Evolutionary conservation across 1,140 invertebrate species (phyloP), one percentile per base, ranked within the genome.

Genomic region (Ephestia elutella): DNA sequence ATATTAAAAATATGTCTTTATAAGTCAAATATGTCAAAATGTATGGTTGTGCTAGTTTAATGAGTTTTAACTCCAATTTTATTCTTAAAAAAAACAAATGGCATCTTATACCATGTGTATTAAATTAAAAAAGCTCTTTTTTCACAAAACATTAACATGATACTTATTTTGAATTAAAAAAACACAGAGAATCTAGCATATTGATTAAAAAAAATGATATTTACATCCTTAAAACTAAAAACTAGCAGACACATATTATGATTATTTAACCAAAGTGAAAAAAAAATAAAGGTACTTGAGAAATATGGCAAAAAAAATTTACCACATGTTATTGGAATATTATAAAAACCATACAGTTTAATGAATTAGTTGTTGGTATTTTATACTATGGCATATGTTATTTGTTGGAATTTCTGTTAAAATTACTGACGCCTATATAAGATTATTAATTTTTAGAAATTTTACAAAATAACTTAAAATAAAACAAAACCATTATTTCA

Each of bases 181-280:
- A n/a, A n/a, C n/a, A 44, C n/a, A 44, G 0, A 44, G 15, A 17
- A 5, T 2, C 3, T 13, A 35, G 8, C 2, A 13, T 35, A 35
- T 59, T 38, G 59, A 25, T 49, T n/a, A n/a, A 54, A 57, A 19
- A 50, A 51, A 49, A 63, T 44, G 55, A 53, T 61, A 54, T 58
- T 51, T 56, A 58, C 53, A 44, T 55, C 25, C 7, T 44, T 44
- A 15, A 44, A 44, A 44, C 13, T 15, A n/a, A 44, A 44, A 44
- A 44, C 13, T n/a, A n/a, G n/a, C n/a, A n/a, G n/a, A n/a, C n/a
- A n/a, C n/a, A n/a, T n/a, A 1, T 17, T 9, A 15, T 0, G 4
- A 35, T 5, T 11, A 35, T 35, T n/a, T 35, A 25, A 25, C 21
- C 30, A 32, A 32, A 32, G n/a, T n/a, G n/a, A n/a, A n/a, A n/a